Base-by-base conservation (phyloP, 2,797 vertebrate species). In the Sciurus vulgaris region DNA sequence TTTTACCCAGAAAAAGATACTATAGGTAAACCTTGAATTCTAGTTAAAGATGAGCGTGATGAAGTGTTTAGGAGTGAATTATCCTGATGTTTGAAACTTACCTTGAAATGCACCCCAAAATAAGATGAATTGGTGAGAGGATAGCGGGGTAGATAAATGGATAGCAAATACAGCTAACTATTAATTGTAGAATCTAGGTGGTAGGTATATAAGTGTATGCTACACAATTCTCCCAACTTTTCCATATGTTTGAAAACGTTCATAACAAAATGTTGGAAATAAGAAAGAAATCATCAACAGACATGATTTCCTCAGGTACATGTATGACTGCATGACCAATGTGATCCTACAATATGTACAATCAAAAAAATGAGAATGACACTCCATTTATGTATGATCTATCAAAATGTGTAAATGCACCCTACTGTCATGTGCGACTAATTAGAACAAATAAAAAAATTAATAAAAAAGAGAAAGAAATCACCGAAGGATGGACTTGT, bases 21-120 rank as follows among this genome's bases (percentile, higher is more conserved):
- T 85, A 7, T 79, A 95, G 94, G 78, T 85, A 94, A 96, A 54
- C 35, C 4, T 61, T 88, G 69, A 93, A 61, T 59, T 88, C 74
- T 83, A 82, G 73, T 96, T 97, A 90, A 88, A 87, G 61, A 74
- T 78, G 94, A 89, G 35, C 4, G 0, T 78, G 81, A 67, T 54
- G 38, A 94, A 70, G n/a, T 54, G 9, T 83, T 96, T 93, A 91
- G 44, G 44, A 67, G 18, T 86, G 38, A 91, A 82, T 17, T 24
- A 44, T 82, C 83, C 33, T 73, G 38, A 65, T 38, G 10, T 67
- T 49, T 93, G 33, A 47, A 83, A 73, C 77, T 95, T 90, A 81
- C 28, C 76, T 86, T 94, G 69, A 96, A 93, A 84, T 81, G 65
- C 7, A 74, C 47, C 30, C n/a, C 26, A 73, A 90, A 81, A 59